phyloP scores from a whole-genome alignment of 2,113 vertebrate species.

The Catharus minimus region DNA sequence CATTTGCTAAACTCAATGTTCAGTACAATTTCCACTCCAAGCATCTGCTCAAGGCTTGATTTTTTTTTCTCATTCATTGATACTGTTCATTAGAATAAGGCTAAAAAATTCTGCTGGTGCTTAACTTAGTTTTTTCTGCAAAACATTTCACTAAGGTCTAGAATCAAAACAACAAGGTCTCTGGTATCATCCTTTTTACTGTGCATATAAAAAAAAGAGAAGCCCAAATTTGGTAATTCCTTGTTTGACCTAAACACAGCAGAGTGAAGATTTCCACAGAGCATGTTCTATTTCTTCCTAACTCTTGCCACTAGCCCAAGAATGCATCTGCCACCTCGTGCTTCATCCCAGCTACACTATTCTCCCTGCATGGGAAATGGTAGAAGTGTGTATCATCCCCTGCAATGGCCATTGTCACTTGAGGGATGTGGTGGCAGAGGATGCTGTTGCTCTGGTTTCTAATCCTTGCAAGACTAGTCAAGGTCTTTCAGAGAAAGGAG shows the following conservation, averaged over 20 bases:
- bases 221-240: background rate
- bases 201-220: background rate
- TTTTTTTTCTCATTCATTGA: background rate
- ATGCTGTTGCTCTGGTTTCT: background rate
- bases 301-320: background rate
- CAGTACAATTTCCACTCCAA: background rate
- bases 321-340: background rate
- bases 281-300: background rate
- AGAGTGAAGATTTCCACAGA: background rate
- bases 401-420: background rate
- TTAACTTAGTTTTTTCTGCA: background rate
- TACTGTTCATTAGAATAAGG: conserved; percentile 1
- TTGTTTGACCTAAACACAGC: background rate
- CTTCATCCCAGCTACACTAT: background rate
- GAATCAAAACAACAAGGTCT: background rate
- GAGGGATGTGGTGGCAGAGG: background rate
- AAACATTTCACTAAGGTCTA: background rate
- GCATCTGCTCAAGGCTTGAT: background rate
- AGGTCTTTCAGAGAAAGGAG: background rate
- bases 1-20: background rate
- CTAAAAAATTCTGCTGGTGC: background rate
- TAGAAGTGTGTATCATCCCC: background rate
- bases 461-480: background rate
- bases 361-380: background rate
- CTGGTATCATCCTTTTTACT: background rate